These are phyloP conservation scores for Ommatoiulus sabulosus DNA, from an alignment of 2,888 invertebrate species.

Conservation along the genomic window DNA sequence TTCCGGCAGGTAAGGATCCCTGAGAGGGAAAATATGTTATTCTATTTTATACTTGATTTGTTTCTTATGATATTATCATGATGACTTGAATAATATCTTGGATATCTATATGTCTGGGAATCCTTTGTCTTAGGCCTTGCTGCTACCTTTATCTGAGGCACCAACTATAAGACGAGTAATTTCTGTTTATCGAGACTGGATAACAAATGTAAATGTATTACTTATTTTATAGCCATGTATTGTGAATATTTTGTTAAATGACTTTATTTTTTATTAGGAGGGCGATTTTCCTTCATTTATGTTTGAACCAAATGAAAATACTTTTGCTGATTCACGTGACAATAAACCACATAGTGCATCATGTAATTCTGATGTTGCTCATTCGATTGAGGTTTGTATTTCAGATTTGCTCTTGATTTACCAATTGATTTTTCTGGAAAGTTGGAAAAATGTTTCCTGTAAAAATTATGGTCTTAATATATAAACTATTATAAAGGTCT, in stretches of 20 bases:
- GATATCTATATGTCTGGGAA: too few relatives aligned
- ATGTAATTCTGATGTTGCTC: neutral
- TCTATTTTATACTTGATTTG: neutral
- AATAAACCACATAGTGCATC: neutral
- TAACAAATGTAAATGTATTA: constrained; percentile 67
- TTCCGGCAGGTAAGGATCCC: constrained; percentile 77
- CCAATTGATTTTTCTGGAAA: neutral
- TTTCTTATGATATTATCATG: neutral
- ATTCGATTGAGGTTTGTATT: constrained; percentile 6
- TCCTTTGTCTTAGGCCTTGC: constrained; percentile 75
- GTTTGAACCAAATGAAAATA: constrained; percentile 69
- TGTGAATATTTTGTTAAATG: neutral
- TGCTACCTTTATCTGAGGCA: constrained; percentile 88
- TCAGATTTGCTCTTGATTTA: neutral
- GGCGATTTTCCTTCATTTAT: constrained; percentile 85
- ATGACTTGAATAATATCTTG: too few relatives aligned
- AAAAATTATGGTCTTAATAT: too few relatives aligned
- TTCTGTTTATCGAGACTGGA: constrained; percentile 94
- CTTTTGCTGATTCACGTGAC: neutral
- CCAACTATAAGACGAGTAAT: constrained; percentile 89
- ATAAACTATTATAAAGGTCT: too few relatives aligned
- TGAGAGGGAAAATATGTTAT: neutral
- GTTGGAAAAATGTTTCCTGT: too few relatives aligned
- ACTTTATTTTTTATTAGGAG: constrained; percentile 65
- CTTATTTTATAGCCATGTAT: neutral